Evolutionary conservation across 2,113 vertebrate species (phyloP), one percentile per base, ranked within the genome.

Genomic region (Tyto alba): DNA sequence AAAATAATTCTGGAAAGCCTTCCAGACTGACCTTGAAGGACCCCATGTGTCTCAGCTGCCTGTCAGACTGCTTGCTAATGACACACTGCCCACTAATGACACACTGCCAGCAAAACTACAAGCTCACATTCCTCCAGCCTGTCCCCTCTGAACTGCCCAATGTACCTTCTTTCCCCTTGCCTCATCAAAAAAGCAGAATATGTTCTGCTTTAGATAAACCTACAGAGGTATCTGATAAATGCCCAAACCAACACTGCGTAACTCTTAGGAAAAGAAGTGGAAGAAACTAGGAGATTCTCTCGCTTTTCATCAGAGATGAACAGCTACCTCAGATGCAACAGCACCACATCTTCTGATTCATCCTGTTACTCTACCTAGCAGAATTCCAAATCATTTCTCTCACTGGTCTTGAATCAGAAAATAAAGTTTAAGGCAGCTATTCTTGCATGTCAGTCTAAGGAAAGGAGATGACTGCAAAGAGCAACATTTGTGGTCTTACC

Each of bases 401-500:
- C 53, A 13, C 27, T 56, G 7, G 9, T 59, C 56, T 74, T 71
- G 16, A 87, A 59, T 7, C 26, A 47, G 45, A 66, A 52, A 62
- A 72, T 23, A 23, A 83, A 52, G 22, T 59, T 78, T 32, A 60
- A 74, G 41, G 62, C 3, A 1, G 45, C 30, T 25, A 9, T 80
- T 72, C 47, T 38, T 17, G 52, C 13, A 22, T 2, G 3, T 23
- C 47, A 64, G 22, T 18, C 52, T 50, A 59, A 59, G 32, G 47
- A 60, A 86, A 92, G 19, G 30, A 34, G 8, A 9, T 26, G 67
- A 48, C 16, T 60, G 41, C 47, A 29, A 27, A 85, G 30, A 81
- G 45, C 60, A 90, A 7, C 8, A 30, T 38, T 55, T 56, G 73
- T 57, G 30, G 8, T 89, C 89, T 89, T 96, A 99, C 99, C 99